A percentile compares a stretch with the other conserved stretches of the same genome.
Evolutionary conservation across 2,888 invertebrate genomes (phyloP).

Genomic region (Ethmia dodecea): DNA sequence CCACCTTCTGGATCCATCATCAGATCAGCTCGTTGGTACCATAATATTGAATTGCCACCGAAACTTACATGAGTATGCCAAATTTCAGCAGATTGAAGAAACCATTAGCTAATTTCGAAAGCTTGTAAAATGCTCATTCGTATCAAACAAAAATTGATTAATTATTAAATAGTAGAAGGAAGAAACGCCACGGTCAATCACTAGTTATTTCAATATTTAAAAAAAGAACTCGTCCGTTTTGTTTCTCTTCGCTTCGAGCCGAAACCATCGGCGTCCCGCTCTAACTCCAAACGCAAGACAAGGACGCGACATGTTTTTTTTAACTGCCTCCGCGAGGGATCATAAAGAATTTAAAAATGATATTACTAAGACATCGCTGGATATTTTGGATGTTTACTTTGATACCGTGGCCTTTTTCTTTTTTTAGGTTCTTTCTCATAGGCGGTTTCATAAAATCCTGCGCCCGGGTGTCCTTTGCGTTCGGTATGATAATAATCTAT

Average conservation of each 20-base stretch:
- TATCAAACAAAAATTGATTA: no score
- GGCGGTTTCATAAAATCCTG: slow-evolving; percentile 17
- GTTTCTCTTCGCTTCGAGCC: slow-evolving; percentile 42
- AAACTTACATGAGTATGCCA: no score
- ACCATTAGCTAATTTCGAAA: no score
- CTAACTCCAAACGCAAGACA: slow-evolving; percentile 12
- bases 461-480: slow-evolving; percentile 34
- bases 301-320: slow-evolving; percentile 28
- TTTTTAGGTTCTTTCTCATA: slow-evolving; percentile 24
- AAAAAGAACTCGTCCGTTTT: slow-evolving; percentile 41
- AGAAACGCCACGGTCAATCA: no score
- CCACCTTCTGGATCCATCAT: no score
- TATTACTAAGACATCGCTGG: slow-evolving; percentile 20
- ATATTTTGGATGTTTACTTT: slow-evolving; percentile 46
- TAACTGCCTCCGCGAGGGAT: slow-evolving; percentile 29
- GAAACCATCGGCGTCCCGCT: slow-evolving; percentile 20
- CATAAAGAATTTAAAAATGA: slow-evolving; percentile 50
- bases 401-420: slow-evolving; percentile 24
- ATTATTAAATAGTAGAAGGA: no score
- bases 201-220: no score
- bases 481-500: slow-evolving; percentile 39
- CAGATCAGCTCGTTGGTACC: no score
- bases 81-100: no score
- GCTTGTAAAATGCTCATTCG: no score
- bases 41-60: no score